Conservation (phyloP, 1,140 invertebrate genomes). For the Drosophila erecta region DNA sequence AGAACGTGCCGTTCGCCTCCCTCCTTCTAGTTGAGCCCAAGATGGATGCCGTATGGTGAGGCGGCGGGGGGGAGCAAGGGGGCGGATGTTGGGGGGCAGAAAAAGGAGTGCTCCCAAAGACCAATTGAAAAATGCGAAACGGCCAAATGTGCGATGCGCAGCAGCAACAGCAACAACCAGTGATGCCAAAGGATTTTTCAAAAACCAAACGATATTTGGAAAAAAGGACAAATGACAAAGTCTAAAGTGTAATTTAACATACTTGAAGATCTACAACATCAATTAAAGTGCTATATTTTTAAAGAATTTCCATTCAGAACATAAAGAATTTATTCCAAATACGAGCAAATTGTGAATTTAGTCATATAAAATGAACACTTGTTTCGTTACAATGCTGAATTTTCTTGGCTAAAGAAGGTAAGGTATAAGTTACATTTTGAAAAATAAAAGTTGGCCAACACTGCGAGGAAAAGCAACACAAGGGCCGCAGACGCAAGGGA, state of each 20-base stretch:
- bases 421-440: too few species aligned
- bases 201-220: not conserved
- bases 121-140: constrained; percentile 79
- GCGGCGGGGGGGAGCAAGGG: not conserved
- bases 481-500: constrained; percentile 26
- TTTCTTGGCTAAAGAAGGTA: too few species aligned
- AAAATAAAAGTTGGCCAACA: constrained; percentile 6
- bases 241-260: too few species aligned
- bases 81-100: not conserved
- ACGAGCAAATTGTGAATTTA: too few species aligned
- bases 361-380: too few species aligned
- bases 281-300: not conserved
- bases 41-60: constrained; percentile 55
- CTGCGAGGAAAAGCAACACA: constrained; percentile 17
- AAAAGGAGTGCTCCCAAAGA: constrained; percentile 51
- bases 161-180: constrained; percentile 36
- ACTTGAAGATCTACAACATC: too few species aligned
- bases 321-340: too few species aligned
- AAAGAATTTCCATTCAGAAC: too few species aligned
- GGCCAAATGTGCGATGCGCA: constrained; percentile 62
- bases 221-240: too few species aligned
- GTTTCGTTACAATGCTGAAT: too few species aligned
- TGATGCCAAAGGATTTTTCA: not conserved
- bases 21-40: constrained; percentile 50
- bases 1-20: constrained; percentile 67